Conservation (phyloP, 1,140 invertebrate species). For the Penaeus vannamei region DNA sequence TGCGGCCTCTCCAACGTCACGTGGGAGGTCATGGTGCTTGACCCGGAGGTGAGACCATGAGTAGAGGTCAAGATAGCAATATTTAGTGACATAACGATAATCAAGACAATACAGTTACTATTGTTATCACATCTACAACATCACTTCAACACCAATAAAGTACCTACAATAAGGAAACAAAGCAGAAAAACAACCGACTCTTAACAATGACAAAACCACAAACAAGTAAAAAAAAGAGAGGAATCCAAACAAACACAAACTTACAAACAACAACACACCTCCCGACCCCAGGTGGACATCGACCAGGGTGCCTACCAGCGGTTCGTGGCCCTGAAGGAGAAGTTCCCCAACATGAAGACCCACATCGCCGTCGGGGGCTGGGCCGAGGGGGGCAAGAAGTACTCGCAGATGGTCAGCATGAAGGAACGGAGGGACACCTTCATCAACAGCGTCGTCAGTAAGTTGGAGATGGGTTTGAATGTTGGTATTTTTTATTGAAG, state of each 20-base stretch:
- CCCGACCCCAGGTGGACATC: background rate
- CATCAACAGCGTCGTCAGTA: slow-evolving; percentile 69
- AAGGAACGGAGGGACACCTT: slow-evolving; percentile 69
- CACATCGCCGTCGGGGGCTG: slow-evolving; percentile 74
- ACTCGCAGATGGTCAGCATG: slow-evolving; percentile 77
- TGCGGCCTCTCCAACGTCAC: slow-evolving; percentile 71
- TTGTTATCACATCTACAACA: too few species aligned
- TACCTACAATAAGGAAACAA: too few species aligned
- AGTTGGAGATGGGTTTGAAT: background rate
- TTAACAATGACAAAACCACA: too few species aligned
- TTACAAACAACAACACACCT: background rate
- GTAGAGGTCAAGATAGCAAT: background rate
- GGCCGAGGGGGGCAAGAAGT: slow-evolving; percentile 72
- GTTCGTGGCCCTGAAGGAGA: slow-evolving; percentile 82
- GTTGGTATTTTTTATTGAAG: background rate
- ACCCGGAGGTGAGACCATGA: slow-evolving; percentile 68
- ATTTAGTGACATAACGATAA: background rate
- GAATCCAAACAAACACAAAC: background rate
- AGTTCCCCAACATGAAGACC: slow-evolving; percentile 83
- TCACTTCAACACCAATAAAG: too few species aligned
- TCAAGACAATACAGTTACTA: background rate
- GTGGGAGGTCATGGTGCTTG: slow-evolving; percentile 70
- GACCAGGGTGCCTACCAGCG: slow-evolving; percentile 80
- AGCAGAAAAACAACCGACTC: too few species aligned
- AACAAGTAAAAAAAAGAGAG: too few species aligned